A percentile compares a stretch with the other conserved stretches of the same genome.
Evolutionary conservation across 2,888 invertebrate species (phyloP).

Genomic region (Pyralis farinalis): DNA sequence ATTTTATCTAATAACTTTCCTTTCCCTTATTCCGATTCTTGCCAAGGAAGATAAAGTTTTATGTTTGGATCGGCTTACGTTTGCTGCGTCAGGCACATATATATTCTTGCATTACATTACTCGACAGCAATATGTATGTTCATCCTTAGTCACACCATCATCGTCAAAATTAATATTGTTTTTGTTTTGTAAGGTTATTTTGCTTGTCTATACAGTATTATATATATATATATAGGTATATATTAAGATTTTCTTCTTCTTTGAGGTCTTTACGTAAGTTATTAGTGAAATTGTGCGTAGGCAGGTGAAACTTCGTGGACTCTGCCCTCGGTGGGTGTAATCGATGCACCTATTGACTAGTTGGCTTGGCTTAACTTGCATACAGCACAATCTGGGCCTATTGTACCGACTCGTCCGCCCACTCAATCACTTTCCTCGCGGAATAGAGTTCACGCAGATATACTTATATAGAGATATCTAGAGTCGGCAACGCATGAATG

Average conservation of each 20-base stretch:
- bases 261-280: slow-evolving; percentile 15
- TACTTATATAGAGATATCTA: neutral
- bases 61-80: slow-evolving; percentile 12
- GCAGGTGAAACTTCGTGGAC: slow-evolving; percentile 23
- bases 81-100: slow-evolving; percentile 8
- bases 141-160: slow-evolving; percentile 2
- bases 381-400: slow-evolving; percentile 12
- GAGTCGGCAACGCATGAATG: no score
- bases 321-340: slow-evolving; percentile 36
- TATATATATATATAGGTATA: no score
- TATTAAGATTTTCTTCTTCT: no score
- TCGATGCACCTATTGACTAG: slow-evolving; percentile 38
- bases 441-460: slow-evolving; percentile 16
- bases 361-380: slow-evolving; percentile 21
- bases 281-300: slow-evolving; percentile 42
- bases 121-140: slow-evolving; percentile 5
- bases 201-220: no score
- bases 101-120: slow-evolving; percentile 7
- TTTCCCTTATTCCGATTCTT: slow-evolving; percentile 10
- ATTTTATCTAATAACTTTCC: slow-evolving; percentile 8
- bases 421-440: slow-evolving; percentile 37
- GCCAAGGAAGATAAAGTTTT: slow-evolving; percentile 8
- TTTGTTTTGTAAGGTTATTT: no score
- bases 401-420: slow-evolving; percentile 33
- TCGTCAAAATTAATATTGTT: neutral